phyloP scores from a whole-genome alignment of 2,888 invertebrate species.

The Apodemia zela region DNA sequence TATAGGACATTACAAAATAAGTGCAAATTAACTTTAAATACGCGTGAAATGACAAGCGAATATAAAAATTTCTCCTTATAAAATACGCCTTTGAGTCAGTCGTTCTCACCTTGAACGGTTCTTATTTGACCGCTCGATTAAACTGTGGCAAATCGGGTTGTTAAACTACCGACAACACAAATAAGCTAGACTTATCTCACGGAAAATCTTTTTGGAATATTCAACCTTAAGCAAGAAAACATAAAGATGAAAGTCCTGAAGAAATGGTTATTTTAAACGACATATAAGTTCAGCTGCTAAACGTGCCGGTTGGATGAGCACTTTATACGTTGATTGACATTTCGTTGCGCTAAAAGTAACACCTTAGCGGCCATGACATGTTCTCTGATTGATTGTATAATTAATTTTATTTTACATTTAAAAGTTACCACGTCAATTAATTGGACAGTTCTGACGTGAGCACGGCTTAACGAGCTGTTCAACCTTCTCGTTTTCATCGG shows the following conservation, averaged over 20 bases:
- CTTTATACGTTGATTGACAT: constrained; percentile 73
- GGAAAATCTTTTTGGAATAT: constrained; percentile 11
- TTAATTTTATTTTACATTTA: constrained; percentile 74
- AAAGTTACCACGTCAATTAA: constrained; percentile 73
- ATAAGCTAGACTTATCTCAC: constrained; percentile 20
- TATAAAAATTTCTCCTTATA: constrained; percentile 68
- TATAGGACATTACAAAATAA: constrained; percentile 33
- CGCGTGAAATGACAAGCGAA: constrained; percentile 72
- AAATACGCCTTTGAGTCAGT: constrained; percentile 56
- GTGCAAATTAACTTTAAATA: constrained; percentile 68
- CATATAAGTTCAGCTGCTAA: constrained; percentile 36
- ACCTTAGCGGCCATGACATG: constrained; percentile 71
- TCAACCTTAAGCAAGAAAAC: constrained; percentile 35
- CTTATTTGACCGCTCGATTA: constrained; percentile 67
- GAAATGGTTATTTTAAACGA: constrained; percentile 17
- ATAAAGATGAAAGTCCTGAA: constrained; percentile 41
- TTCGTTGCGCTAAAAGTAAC: constrained; percentile 74
- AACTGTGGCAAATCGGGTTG: constrained; percentile 69
- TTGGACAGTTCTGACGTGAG: constrained; percentile 72
- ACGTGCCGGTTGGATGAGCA: constrained; percentile 57
- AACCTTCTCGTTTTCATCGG: constrained; percentile 40
- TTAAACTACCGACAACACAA: constrained; percentile 53
- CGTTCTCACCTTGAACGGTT: constrained; percentile 61
- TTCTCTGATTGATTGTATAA: constrained; percentile 76
- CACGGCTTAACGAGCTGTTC: constrained; percentile 59